Conservation (phyloP, 2,113 vertebrate genomes). For the Mus pahari region DNA sequence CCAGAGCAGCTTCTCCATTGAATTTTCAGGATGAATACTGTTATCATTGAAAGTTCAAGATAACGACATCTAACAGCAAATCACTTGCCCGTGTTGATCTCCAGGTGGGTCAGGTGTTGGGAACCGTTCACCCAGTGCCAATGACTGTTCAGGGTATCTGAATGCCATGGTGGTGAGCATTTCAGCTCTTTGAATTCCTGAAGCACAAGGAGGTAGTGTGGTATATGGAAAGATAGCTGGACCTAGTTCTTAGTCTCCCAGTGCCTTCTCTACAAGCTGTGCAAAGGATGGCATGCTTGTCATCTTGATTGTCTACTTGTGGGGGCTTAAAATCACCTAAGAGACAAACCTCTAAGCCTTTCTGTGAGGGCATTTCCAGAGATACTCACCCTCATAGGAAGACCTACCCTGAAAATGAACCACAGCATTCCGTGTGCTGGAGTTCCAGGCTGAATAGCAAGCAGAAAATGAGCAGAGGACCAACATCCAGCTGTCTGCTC, state of each 20-base stretch:
- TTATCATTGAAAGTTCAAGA: constrained; percentile 58
- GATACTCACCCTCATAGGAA: neutral
- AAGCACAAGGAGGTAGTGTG: neutral
- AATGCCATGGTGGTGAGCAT: neutral
- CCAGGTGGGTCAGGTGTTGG: neutral
- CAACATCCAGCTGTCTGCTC: neutral
- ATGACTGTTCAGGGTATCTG: neutral
- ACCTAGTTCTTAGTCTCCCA: neutral
- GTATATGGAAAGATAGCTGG: neutral
- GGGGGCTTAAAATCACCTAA: neutral
- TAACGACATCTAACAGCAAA: constrained; percentile 56
- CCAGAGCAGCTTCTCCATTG: neutral
- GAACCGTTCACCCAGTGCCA: neutral
- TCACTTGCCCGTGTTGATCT: neutral
- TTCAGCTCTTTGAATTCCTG: neutral
- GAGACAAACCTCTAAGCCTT: neutral
- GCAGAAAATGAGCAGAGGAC: neutral
- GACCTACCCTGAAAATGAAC: no score
- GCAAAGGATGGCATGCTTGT: neutral
- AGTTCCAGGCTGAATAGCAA: no score
- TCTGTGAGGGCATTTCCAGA: neutral
- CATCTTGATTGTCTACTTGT: neutral
- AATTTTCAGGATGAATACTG: neutral
- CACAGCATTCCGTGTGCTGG: rapidly evolving
- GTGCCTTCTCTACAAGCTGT: neutral